Evolutionary conservation across 2,888 invertebrate genomes (phyloP), one percentile per base, ranked within the genome.

Genomic region (Mesorhabditis sp.): DNA sequence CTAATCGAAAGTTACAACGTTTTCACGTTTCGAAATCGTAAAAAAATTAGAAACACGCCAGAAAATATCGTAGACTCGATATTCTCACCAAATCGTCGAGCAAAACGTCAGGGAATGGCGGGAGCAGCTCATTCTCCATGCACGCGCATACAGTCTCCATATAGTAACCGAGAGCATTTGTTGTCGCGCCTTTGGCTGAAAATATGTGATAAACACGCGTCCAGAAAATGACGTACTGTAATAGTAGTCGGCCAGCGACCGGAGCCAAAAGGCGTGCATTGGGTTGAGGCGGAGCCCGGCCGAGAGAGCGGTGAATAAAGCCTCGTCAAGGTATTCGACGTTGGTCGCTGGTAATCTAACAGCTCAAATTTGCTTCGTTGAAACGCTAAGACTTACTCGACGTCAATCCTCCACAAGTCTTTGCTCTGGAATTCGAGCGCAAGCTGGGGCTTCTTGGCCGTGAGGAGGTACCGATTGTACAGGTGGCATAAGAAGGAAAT

Each of bases 401-500:
- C 15, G 10, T 66, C 68, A 5, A 42, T n/a, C 44, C 62, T 28
- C 6, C 67, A 68, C 7, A 70, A 5, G 10, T 28, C 45, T 15
- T 67, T 42, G 44, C 62, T 62, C 42, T 71, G 68, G 10, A 69
- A 65, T 41, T 67, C 67, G n/a, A 71, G 10, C 44, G 58, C 64
- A 13, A 71, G 63, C 62, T 66, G 66, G 4, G 66, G 68, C 58
- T 69, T 68, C 62, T 66, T 68, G 5, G 67, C 66, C 6, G 62
- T 15, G 41, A 68, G 5, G 41, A 71, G 41, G 4, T 61, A 45
- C 28, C 62, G 61, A 45, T 71, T 72, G 69, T 68, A 74, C 28
- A 74, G 45, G 42, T 71, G 69, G 5, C 70, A 68, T 50, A 74
- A 74, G 70, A 65, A 69, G 41, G 69, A 69, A 58, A 74, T 67